Evolutionary conservation across 1,140 invertebrate species (phyloP), one percentile per base, ranked within the genome.

Genomic region (Coenobita brevimanus): DNA sequence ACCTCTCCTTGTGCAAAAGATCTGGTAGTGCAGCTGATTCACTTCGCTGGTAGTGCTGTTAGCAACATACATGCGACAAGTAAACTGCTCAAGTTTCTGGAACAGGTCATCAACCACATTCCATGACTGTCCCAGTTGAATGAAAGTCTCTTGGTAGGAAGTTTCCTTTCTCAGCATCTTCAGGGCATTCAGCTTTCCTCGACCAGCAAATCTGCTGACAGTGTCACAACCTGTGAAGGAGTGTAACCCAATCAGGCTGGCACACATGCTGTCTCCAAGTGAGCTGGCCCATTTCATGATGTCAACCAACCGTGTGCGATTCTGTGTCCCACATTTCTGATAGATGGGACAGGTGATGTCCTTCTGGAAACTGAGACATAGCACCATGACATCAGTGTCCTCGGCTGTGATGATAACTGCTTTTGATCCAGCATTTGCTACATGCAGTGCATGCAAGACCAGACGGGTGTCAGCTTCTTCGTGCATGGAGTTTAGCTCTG

Each of bases 181-280:
- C n/a, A 82, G 38, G 6, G 57, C 41, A 13, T n/a, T 21, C 30
- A 64, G 3, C 54, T 82, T 82, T 1, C 80, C 80, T 38, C 80
- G 57, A 43, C 80, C 57, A 24, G 76, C 76, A 80, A 80, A 80
- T 3, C n/a, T 15, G 24, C 1, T 80, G 2, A 57, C 46, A 1
- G 80, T 64, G 38, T 82, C 80, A 33, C 80, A 62, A 8, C 80
- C 80, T 27, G 80, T 82, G 80, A 82, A 38, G 10, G 60, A 38
- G 15, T 82, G 80, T 24, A 64, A 38, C 6, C 54, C 80, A 33
- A 82, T 64, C 41, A 57, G 46, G 21, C 1, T 2, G 21, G 54
- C 24, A 57, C 76, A 57, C 4, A 80, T 24, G 27, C 50, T 57
- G 24, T 57, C 33, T 10, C 76, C 76, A 2, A 4, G 43, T 57